A percentile compares a stretch with the other conserved stretches of the same genome.
These are phyloP conservation scores for Apostichopus parvimensis DNA, from an alignment of 35 echinoderm and acorn worm species.

Conservation along the genomic window DNA sequence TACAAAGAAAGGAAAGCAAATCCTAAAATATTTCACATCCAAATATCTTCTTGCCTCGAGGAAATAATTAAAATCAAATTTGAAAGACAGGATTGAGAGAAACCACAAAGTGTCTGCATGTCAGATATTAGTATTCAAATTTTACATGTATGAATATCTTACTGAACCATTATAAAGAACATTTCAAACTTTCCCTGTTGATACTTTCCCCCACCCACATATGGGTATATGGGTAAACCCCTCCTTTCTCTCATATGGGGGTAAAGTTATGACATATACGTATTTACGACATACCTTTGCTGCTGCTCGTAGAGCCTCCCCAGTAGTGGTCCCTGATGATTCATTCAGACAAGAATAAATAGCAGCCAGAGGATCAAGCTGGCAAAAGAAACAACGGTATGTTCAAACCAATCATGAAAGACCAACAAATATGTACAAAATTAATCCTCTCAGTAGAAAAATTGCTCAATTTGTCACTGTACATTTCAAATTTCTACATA, in stretches of 20 bases:
- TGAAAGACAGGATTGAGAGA: too few species aligned
- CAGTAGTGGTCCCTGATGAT: not conserved
- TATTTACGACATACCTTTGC: not conserved
- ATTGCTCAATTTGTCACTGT: not conserved
- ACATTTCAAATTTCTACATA: too few species aligned
- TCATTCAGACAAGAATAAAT: constrained; percentile 26
- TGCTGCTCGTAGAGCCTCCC: not conserved
- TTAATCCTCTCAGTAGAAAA: not conserved
- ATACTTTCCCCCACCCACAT: not conserved
- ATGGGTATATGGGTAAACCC: too few species aligned
- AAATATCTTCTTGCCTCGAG: too few species aligned
- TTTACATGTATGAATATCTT: too few species aligned
- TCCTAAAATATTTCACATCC: too few species aligned
- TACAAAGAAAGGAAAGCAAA: too few species aligned
- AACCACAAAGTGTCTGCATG: too few species aligned
- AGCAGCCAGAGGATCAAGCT: constrained; percentile 79
- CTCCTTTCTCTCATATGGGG: not conserved
- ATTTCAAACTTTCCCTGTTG: not conserved
- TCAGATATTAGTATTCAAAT: too few species aligned
- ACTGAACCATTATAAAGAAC: not conserved
- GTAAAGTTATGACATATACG: too few species aligned
- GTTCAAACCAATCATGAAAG: too few species aligned
- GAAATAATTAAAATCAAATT: too few species aligned
- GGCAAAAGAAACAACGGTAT: not conserved
- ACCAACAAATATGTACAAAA: not conserved